These are phyloP conservation scores for Astatotilapia flaviijosephi DNA, from an alignment of 2,113 vertebrate genomes.

Conservation along the genomic window DNA sequence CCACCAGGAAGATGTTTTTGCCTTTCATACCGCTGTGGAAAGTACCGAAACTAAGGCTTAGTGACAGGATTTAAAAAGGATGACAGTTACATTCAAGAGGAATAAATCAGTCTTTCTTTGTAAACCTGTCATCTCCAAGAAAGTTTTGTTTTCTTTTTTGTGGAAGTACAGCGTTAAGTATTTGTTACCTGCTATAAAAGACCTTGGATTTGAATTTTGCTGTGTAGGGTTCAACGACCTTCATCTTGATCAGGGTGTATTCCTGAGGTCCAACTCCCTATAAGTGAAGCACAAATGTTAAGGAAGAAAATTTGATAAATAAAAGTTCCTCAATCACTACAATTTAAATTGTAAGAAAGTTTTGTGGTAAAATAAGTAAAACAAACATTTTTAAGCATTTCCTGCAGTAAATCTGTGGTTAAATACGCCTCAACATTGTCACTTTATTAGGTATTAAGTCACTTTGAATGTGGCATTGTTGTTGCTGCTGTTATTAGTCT, in stretches of 20 bases:
- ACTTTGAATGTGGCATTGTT: not conserved
- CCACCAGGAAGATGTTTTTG: slow-evolving; percentile 88
- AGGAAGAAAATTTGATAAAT: not conserved
- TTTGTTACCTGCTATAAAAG: slow-evolving; percentile 61
- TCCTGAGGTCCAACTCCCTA: slow-evolving; percentile 97
- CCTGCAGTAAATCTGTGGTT: not conserved
- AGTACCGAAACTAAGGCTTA: not conserved
- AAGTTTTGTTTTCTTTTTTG: not conserved
- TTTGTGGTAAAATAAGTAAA: not conserved
- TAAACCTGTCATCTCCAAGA: not conserved
- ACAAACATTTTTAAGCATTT: not conserved
- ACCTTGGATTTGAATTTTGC: slow-evolving; percentile 84
- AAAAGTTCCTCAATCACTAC: not conserved
- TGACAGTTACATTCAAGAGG: not conserved
- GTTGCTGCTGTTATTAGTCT: not conserved
- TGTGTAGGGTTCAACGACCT: slow-evolving; percentile 88
- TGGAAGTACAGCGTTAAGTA: not conserved
- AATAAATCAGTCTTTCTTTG: not conserved
- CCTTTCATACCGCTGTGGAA: slow-evolving; percentile 81
- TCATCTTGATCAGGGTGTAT: slow-evolving; percentile 95
- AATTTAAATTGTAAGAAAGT: not conserved
- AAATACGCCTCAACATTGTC: not conserved
- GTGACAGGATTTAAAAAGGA: not conserved
- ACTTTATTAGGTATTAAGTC: not conserved
- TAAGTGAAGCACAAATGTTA: not conserved